Evolutionary conservation across 2,888 invertebrate genomes (phyloP).

Genomic region (Acronicta psi): DNA sequence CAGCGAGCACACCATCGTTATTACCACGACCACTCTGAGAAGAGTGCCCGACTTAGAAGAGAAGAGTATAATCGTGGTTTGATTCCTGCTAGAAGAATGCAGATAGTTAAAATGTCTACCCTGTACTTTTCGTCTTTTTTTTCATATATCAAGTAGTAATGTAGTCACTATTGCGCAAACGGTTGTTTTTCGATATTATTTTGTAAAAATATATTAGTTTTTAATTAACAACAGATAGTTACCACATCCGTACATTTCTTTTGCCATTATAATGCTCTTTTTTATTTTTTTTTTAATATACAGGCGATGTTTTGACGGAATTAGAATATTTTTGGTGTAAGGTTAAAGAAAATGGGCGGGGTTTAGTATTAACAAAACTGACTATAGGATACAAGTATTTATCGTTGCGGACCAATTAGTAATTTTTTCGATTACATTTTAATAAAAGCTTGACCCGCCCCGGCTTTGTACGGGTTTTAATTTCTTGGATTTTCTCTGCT

Average conservation of each 20-base stretch:
- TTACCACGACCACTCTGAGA: too few relatives aligned
- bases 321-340: neutral
- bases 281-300: conserved; percentile 37
- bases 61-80: too few relatives aligned
- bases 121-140: too few relatives aligned
- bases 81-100: too few relatives aligned
- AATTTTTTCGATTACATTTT: neutral
- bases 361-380: neutral
- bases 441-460: too few relatives aligned
- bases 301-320: conserved; percentile 29
- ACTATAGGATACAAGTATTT: neutral
- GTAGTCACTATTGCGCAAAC: conserved; percentile 12
- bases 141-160: neutral
- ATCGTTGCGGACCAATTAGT: neutral
- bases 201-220: conserved; percentile 50
- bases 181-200: conserved; percentile 43
- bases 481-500: too few relatives aligned
- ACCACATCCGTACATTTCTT: conserved; percentile 55
- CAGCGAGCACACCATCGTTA: too few relatives aligned
- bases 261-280: conserved; percentile 58
- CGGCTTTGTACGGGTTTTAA: too few relatives aligned
- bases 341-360: neutral
- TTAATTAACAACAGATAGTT: conserved; percentile 50
- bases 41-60: too few relatives aligned
- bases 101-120: too few relatives aligned